Percentiles rank a stretch among this genome's conserved stretches.
phyloP scores from a whole-genome alignment of 1,140 invertebrate species.

The Artemia franciscana region DNA sequence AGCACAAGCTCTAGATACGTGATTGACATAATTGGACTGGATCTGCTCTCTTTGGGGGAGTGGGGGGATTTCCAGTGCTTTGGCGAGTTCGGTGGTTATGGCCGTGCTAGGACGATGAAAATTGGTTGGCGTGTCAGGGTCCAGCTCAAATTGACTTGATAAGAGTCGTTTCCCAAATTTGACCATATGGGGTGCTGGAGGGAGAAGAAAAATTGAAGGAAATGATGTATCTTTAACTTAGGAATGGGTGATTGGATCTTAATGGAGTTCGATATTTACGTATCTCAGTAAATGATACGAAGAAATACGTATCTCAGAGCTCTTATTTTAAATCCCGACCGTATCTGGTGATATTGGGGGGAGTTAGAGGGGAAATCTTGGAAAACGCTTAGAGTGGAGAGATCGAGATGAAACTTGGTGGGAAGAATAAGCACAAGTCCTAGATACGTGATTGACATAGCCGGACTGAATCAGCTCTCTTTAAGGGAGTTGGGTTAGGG shows the following conservation, averaged over 20 bases:
- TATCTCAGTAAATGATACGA: not conserved
- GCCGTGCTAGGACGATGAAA: not conserved
- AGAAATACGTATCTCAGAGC: not conserved
- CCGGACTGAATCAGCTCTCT: not conserved
- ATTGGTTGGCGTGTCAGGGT: not conserved
- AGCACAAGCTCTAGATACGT: not conserved
- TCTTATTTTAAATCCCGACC: not conserved
- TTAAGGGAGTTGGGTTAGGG: no score
- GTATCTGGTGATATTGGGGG: no score
- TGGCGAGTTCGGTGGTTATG: not conserved
- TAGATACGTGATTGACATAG: not conserved
- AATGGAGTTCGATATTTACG: not conserved
- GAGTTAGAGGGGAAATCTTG: not conserved
- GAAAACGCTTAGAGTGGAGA: not conserved
- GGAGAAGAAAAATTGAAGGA: not conserved
- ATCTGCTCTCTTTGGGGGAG: not conserved
- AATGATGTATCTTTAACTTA: not conserved
- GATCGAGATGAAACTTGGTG: not conserved
- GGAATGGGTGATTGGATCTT: not conserved
- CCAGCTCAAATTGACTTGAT: not conserved
- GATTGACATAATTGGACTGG: not conserved
- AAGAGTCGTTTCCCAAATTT: not conserved
- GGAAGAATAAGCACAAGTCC: not conserved
- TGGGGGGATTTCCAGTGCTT: not conserved
- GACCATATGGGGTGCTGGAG: not conserved